Percentiles rank a stretch among this genome's conserved stretches.
phyloP scores from a whole-genome alignment of 2,113 vertebrate species.

The Abramis brama region DNA sequence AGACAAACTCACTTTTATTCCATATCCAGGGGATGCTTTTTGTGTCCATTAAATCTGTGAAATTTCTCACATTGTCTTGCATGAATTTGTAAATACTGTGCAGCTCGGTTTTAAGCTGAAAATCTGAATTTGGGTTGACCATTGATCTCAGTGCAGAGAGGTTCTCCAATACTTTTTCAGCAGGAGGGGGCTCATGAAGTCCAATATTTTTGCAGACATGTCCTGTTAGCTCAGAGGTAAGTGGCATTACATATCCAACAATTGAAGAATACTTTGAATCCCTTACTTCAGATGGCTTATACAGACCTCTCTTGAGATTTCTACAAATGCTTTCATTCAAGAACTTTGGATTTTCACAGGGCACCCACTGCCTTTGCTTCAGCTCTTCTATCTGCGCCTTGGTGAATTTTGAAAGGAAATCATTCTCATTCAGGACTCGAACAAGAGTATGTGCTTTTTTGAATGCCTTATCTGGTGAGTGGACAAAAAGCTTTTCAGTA shows the following conservation, averaged over 20 bases:
- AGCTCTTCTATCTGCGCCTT: slow-evolving; percentile 60
- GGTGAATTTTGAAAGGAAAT: slow-evolving; percentile 71
- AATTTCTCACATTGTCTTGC: slow-evolving; percentile 73
- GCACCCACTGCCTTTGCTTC: slow-evolving; percentile 75
- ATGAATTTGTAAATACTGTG: slow-evolving; percentile 78
- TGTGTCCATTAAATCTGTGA: slow-evolving; percentile 50
- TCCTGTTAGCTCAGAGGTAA: slow-evolving; percentile 68
- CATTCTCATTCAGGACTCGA: slow-evolving; percentile 71
- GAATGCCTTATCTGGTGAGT: slow-evolving; percentile 45
- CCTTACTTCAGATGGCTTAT: slow-evolving; percentile 70
- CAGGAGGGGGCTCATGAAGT: slow-evolving; percentile 70
- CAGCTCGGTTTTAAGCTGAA: slow-evolving; percentile 69
- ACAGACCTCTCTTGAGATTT: slow-evolving; percentile 58
- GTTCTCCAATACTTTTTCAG: slow-evolving; percentile 78
- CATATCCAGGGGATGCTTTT: slow-evolving; percentile 72
- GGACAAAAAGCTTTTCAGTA: slow-evolving; percentile 57
- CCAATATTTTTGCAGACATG: slow-evolving; percentile 70
- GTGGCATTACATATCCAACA: slow-evolving; percentile 79
- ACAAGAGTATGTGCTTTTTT: slow-evolving; percentile 73
- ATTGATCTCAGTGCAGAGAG: slow-evolving; percentile 65
- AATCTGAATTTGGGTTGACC: slow-evolving; percentile 65
- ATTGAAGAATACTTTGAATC: slow-evolving; percentile 69
- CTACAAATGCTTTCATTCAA: slow-evolving; percentile 19
- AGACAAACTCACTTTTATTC: slow-evolving; percentile 74
- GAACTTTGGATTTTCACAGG: slow-evolving; percentile 55